phyloP scores from a whole-genome alignment of 2,888 invertebrate genomes.

The Panopea generosa region DNA sequence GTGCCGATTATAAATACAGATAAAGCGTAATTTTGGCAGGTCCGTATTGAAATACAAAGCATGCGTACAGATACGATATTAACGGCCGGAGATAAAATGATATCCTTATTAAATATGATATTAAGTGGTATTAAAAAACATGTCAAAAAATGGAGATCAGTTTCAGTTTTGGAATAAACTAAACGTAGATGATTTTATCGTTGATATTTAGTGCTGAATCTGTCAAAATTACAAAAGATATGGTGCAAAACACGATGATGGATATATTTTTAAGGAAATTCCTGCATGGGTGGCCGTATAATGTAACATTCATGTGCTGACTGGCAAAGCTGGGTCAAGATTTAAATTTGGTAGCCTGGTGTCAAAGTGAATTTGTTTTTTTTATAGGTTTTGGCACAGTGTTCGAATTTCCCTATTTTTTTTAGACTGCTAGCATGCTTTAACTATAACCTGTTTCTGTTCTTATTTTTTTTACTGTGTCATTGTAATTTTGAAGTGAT shows the following conservation, averaged over 20 bases:
- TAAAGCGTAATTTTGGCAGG: conserved; percentile 49
- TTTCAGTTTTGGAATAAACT: conserved; percentile 41
- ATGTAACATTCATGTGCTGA: neutral
- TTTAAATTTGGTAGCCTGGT: too few species aligned
- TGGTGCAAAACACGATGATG: conserved; percentile 23
- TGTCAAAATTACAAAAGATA: conserved; percentile 37
- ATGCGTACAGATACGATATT: conserved; percentile 34
- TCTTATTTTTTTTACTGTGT: too few species aligned
- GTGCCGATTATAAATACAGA: conserved; percentile 30
- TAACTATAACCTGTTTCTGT: too few species aligned
- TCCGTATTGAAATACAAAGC: conserved; percentile 24
- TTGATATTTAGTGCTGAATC: conserved; percentile 27
- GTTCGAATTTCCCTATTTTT: too few species aligned
- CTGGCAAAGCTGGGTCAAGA: neutral
- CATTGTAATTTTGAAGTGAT: too few species aligned
- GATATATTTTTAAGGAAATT: conserved; percentile 10
- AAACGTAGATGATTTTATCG: conserved; percentile 26
- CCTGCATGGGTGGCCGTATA: conserved; percentile 37
- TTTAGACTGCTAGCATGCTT: too few species aligned
- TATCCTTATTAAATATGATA: conserved; percentile 50
- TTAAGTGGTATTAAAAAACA: conserved; percentile 37
- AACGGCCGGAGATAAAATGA: conserved; percentile 38
- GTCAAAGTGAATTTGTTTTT: too few species aligned
- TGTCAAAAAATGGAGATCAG: conserved; percentile 35
- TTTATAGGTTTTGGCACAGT: too few species aligned